These are phyloP conservation scores for Mythimna impura DNA, from an alignment of 2,888 invertebrate species.

Conservation along the genomic window DNA sequence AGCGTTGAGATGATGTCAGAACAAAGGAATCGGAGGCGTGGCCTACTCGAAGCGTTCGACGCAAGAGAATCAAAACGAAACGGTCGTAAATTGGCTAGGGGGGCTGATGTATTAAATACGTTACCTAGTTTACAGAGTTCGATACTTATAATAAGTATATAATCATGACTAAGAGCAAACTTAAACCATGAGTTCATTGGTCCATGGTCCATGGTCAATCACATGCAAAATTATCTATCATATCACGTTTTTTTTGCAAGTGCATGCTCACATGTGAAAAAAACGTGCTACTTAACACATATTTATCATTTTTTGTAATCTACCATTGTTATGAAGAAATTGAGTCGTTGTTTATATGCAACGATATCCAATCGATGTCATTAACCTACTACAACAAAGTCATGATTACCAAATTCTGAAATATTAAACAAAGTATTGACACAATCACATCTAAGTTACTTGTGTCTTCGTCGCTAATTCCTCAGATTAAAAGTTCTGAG, in stretches of 20 bases:
- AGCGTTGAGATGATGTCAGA: too few species aligned
- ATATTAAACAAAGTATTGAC: constrained; percentile 3
- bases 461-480: background rate
- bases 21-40: too few species aligned
- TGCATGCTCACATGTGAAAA: background rate
- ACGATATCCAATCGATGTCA: constrained; percentile 6
- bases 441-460: background rate
- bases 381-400: constrained; percentile 27
- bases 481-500: background rate
- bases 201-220: too few species aligned
- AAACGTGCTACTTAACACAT: background rate
- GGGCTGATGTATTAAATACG: too few species aligned
- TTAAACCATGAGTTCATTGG: background rate
- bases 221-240: background rate
- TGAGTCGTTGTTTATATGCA: constrained; percentile 4
- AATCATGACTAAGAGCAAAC: too few species aligned
- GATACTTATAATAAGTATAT: too few species aligned
- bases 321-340: constrained; percentile 5
- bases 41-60: too few species aligned
- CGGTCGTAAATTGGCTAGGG: too few species aligned
- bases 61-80: too few species aligned
- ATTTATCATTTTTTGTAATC: background rate
- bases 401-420: constrained; percentile 4
- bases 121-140: background rate
- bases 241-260: background rate